phyloP scores from a whole-genome alignment of 2,888 invertebrate species.

The Pammene fasciana region DNA sequence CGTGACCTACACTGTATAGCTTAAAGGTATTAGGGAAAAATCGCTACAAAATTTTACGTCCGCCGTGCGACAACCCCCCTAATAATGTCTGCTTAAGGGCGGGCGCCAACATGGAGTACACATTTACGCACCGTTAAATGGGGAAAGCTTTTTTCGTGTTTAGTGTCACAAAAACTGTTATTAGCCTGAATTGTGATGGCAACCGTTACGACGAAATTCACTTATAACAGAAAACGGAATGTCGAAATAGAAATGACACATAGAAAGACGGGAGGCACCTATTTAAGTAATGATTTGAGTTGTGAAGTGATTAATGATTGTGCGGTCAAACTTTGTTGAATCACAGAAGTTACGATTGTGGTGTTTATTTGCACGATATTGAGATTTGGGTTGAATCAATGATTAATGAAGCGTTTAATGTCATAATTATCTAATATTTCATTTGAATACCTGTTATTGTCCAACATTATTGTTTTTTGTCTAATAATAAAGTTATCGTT shows the following conservation, averaged over 20 bases:
- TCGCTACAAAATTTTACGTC: conserved; percentile 81
- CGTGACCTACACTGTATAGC: conserved; percentile 72
- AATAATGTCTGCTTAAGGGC: conserved; percentile 83
- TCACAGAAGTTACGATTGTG: background rate
- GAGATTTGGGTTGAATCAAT: background rate
- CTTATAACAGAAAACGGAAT: conserved; percentile 41
- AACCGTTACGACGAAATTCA: conserved; percentile 57
- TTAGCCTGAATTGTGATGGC: conserved; percentile 78
- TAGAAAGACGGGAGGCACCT: background rate
- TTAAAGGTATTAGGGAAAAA: conserved; percentile 75
- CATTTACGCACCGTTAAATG: conserved; percentile 83
- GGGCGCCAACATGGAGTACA: conserved; percentile 80
- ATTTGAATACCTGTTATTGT: no score
- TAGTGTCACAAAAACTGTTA: conserved; percentile 84
- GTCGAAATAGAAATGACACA: conserved; percentile 24
- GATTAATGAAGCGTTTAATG: background rate
- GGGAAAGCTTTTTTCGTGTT: conserved; percentile 83
- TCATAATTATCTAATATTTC: background rate
- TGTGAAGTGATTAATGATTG: conserved; percentile 23
- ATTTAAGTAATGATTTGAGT: conserved; percentile 5
- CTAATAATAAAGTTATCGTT: no score
- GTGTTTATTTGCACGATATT: background rate
- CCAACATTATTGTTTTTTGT: no score
- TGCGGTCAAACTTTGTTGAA: conserved; percentile 11
- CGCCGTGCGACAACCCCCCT: conserved; percentile 73